phyloP scores from a whole-genome alignment of 2,113 vertebrate species.

The Mola mola region DNA sequence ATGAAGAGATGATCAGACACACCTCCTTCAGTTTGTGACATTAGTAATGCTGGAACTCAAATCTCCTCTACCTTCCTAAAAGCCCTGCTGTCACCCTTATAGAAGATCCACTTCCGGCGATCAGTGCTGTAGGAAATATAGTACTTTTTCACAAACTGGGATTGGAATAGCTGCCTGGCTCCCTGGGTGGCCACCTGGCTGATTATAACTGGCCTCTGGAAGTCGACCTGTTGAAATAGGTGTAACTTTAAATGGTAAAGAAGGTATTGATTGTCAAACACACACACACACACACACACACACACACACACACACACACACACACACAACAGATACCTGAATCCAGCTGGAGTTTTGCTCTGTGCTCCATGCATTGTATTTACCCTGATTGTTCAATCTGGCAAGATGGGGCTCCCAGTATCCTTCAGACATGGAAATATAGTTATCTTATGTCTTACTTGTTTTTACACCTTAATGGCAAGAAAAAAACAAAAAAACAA shows the following conservation, averaged over 20 bases:
- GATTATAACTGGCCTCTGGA: constrained; percentile 88
- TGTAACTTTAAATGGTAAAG: background rate
- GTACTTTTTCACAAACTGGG: constrained; percentile 84
- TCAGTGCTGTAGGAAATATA: constrained; percentile 89
- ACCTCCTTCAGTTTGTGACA: background rate
- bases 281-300: background rate
- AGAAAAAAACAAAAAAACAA: too few species aligned
- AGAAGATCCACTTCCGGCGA: constrained; percentile 85
- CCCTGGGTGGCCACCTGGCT: constrained; percentile 93
- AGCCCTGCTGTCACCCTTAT: constrained; percentile 85
- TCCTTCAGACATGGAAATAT: constrained; percentile 71
- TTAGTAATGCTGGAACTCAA: background rate
- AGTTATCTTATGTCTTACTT: too few species aligned
- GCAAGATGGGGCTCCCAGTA: constrained; percentile 90
- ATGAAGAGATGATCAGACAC: background rate
- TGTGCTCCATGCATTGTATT: constrained; percentile 94
- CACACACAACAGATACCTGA: constrained; percentile 81
- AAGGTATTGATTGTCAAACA: background rate
- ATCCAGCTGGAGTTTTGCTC: constrained; percentile 81
- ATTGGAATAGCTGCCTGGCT: constrained; percentile 84
- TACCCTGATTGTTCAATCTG: constrained; percentile 88
- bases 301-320: background rate
- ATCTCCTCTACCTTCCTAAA: constrained; percentile 77
- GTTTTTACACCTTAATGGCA: too few species aligned
- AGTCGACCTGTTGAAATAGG: constrained; percentile 84